Conservation (phyloP, 2,797 vertebrate species). For the Carcharodon carcharias region DNA sequence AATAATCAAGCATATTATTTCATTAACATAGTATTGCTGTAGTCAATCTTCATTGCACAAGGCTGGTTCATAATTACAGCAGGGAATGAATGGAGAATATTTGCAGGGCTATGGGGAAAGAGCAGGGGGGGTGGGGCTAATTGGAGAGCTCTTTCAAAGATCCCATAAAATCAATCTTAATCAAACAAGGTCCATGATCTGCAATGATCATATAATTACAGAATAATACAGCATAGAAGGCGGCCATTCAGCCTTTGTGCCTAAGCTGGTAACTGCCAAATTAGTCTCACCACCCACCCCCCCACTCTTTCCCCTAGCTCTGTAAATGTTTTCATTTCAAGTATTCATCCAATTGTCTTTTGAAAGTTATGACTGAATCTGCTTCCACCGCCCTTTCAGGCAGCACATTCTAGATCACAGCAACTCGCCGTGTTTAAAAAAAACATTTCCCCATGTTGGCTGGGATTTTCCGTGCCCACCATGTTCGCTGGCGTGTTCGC, state of each 20-base stretch:
- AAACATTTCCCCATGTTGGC: background rate
- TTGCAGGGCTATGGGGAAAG: too few species aligned
- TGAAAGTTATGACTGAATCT: background rate
- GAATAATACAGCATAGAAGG: background rate
- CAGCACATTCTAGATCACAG: background rate
- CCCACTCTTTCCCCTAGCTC: background rate
- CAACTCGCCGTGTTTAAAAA: background rate
- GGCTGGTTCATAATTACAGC: too few species aligned
- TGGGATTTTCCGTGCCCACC: too few species aligned
- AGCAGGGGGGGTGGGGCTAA: too few species aligned
- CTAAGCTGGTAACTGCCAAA: background rate
- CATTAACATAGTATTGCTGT: background rate
- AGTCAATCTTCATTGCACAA: background rate
- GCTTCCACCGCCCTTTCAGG: background rate
- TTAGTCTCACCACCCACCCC: background rate
- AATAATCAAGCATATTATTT: background rate
- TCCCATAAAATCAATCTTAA: background rate
- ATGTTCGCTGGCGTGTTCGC: too few species aligned
- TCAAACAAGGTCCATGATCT: background rate
- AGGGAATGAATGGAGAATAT: too few species aligned
- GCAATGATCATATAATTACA: background rate
- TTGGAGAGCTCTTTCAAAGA: too few species aligned
- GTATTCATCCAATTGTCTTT: background rate
- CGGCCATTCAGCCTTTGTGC: background rate
- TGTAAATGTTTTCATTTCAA: background rate